Evolutionary conservation across 2,888 invertebrate species (phyloP).

Genomic region (Drosophila robusta): DNA sequence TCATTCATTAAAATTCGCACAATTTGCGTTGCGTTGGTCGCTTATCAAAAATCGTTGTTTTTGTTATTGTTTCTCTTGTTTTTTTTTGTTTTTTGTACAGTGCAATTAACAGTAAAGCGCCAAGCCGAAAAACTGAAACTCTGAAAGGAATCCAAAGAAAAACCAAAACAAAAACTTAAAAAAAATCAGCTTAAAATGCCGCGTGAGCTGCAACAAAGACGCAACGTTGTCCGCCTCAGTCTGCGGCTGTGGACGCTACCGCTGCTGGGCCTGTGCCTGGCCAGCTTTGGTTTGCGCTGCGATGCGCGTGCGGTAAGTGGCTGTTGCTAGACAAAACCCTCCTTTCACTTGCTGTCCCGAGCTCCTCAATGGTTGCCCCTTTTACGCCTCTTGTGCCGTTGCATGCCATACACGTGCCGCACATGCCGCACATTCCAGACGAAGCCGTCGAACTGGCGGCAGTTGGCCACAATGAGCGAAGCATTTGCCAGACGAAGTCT

Average conservation of each 20-base stretch:
- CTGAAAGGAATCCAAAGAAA: conserved; percentile 10
- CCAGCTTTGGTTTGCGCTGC: conserved; percentile 67
- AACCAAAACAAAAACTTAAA: conserved; percentile 5
- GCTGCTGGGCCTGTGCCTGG: conserved; percentile 73
- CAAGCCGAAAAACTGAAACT: conserved; percentile 16
- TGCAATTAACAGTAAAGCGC: conserved; percentile 31
- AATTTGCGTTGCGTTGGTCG: conserved; percentile 11
- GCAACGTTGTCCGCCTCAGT: conserved; percentile 27
- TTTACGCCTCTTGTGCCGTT: background rate
- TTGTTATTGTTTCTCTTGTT: conserved; percentile 9
- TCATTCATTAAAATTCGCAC: conserved; percentile 31
- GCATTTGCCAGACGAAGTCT: conserved; percentile 22
- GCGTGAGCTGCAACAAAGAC: conserved; percentile 48
- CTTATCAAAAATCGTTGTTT: conserved; percentile 27
- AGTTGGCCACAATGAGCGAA: conserved; percentile 28
- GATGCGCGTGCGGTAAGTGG: conserved; percentile 83
- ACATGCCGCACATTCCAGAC: conserved; percentile 18
- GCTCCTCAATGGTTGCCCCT: conserved; percentile 11
- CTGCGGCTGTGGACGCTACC: conserved; percentile 59
- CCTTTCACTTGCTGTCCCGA: background rate
- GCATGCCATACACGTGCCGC: conserved; percentile 8
- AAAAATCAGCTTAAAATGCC: conserved; percentile 38
- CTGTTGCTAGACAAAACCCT: background rate
- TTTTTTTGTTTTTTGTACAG: conserved; percentile 43
- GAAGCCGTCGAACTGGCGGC: conserved; percentile 13